phyloP scores from a whole-genome alignment of 2,888 invertebrate genomes.

The Myopa testacea region DNA sequence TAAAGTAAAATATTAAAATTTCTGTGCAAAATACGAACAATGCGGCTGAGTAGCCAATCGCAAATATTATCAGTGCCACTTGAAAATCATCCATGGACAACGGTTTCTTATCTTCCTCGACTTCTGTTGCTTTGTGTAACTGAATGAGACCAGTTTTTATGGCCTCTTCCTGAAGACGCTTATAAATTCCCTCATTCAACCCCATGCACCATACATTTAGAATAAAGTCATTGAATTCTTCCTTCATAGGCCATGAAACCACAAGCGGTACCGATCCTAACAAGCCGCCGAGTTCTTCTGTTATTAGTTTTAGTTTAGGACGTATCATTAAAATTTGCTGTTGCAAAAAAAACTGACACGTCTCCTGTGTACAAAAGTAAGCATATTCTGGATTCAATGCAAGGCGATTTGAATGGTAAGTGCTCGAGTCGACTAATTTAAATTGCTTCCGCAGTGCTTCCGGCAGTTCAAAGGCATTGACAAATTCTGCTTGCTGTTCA shows the following conservation, averaged over 20 bases:
- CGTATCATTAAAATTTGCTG: constrained; percentile 31
- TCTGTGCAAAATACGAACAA: too few species aligned
- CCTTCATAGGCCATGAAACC: constrained; percentile 31
- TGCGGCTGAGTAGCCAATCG: not conserved
- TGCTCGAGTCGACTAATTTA: not conserved
- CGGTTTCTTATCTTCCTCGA: constrained; percentile 25
- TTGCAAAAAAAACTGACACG: constrained; percentile 5
- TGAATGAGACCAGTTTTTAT: constrained; percentile 36
- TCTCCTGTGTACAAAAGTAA: not conserved
- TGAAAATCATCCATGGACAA: constrained; percentile 39
- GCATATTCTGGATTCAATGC: constrained; percentile 29
- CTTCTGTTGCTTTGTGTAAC: constrained; percentile 23
- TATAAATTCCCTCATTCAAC: constrained; percentile 17
- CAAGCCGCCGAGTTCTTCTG: not conserved
- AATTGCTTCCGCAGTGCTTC: not conserved
- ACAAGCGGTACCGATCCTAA: not conserved
- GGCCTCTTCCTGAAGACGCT: constrained; percentile 16
- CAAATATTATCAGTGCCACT: constrained; percentile 35
- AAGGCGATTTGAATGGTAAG: not conserved
- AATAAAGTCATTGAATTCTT: constrained; percentile 42
- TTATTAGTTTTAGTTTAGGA: constrained; percentile 15
- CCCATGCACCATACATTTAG: constrained; percentile 26
- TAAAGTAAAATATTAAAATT: too few species aligned
- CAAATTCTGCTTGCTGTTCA: not conserved
- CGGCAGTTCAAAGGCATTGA: not conserved